These are phyloP conservation scores for Galaxea fascicularis DNA, from an alignment of 92 coral and sea anemone species.

Conservation along the genomic window DNA sequence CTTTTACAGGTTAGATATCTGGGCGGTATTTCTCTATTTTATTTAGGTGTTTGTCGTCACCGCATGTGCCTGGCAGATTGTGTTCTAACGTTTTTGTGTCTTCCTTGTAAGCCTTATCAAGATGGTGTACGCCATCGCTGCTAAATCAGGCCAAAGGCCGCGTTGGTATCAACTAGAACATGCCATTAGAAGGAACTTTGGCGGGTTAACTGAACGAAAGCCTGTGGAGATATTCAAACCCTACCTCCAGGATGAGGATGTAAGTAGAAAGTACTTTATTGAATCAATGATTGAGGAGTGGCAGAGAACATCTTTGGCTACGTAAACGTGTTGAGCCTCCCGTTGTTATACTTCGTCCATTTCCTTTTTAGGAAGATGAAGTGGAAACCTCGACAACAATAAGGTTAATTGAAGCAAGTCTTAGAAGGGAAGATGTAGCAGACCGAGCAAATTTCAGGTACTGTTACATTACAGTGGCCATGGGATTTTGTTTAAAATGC, in stretches of 20 bases:
- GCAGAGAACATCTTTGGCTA: neutral
- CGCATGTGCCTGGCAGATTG: neutral
- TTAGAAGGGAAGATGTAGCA: slow-evolving; percentile 48
- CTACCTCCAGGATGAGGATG: slow-evolving; percentile 22
- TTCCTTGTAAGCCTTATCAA: slow-evolving; percentile 73
- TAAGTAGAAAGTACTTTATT: neutral
- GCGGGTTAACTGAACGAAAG: slow-evolving; percentile 76
- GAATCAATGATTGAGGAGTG: too few species aligned
- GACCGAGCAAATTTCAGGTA: slow-evolving; percentile 58
- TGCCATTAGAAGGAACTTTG: slow-evolving; percentile 86
- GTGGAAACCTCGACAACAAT: slow-evolving; percentile 41
- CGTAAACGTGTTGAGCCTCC: neutral
- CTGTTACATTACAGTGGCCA: neutral
- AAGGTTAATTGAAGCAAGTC: slow-evolving; percentile 59
- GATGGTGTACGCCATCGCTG: slow-evolving; percentile 82
- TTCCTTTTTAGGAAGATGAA: slow-evolving; percentile 26
- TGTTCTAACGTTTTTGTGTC: neutral
- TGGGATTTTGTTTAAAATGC: too few species aligned
- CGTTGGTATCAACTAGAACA: slow-evolving; percentile 77
- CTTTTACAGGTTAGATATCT: slow-evolving; percentile 76
- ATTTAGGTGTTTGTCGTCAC: neutral
- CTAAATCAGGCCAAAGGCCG: slow-evolving; percentile 51
- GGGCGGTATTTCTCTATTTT: neutral
- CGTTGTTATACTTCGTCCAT: neutral
- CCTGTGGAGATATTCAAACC: slow-evolving; percentile 74